Evolutionary conservation across 37 sponge, comb jelly and placozoan genomes (phyloP).

Genomic region (Geodia barretti): DNA sequence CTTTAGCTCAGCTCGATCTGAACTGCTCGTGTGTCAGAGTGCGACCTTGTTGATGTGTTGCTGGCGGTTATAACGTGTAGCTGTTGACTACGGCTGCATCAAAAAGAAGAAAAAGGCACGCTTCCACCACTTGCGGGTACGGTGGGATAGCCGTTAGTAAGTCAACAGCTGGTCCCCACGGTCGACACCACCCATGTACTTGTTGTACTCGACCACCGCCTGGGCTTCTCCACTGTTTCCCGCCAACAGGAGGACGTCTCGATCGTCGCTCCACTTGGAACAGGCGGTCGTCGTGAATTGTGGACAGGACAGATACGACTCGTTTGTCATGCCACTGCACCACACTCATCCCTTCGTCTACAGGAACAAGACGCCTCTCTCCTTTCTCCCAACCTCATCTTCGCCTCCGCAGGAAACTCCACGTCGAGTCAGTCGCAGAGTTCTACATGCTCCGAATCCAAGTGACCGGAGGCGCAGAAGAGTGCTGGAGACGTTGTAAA

Average conservation of each 20-base stretch:
- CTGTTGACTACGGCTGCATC: slow-evolving; percentile 23
- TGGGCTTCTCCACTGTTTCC: slow-evolving; percentile 20
- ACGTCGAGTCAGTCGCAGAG: slow-evolving; percentile 16
- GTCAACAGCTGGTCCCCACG: slow-evolving; percentile 26
- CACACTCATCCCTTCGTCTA: neutral
- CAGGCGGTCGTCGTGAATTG: slow-evolving; percentile 29
- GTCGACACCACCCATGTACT: slow-evolving; percentile 49
- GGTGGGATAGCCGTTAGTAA: slow-evolving; percentile 31
- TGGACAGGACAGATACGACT: slow-evolving; percentile 14
- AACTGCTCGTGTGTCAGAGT: slow-evolving; percentile 33
- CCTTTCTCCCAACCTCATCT: neutral
- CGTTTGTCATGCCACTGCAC: slow-evolving; percentile 43
- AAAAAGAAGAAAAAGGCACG: slow-evolving; percentile 18
- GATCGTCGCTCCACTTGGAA: neutral
- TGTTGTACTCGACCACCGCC: slow-evolving; percentile 25
- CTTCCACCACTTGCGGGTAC: slow-evolving; percentile 28
- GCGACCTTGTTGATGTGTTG: neutral
- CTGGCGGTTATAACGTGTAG: slow-evolving; percentile 13
- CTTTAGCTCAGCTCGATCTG: slow-evolving; percentile 3
- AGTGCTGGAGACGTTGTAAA: slow-evolving; percentile 48
- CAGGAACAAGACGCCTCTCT: neutral
- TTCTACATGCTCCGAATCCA: slow-evolving; percentile 50
- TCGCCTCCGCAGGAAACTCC: slow-evolving; percentile 26
- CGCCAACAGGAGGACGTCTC: neutral
- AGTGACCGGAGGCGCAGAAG: neutral